Conservation (phyloP, 2,888 invertebrate genomes). For the Laspeyria flexula region DNA sequence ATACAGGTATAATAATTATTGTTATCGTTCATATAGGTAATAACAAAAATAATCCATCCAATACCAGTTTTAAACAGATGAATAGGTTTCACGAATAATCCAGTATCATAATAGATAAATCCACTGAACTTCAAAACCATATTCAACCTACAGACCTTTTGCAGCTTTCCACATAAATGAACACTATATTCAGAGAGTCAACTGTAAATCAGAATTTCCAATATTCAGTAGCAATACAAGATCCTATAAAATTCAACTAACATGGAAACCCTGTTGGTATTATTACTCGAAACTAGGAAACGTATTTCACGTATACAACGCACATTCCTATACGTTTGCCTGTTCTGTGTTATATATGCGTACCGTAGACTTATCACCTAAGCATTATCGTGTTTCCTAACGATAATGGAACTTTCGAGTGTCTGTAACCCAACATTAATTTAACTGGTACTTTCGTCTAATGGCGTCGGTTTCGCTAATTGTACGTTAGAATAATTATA, state of each 20-base stretch:
- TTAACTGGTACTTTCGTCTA: conserved; percentile 80
- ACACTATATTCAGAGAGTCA: neutral
- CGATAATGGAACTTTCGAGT: conserved; percentile 85
- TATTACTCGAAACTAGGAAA: conserved; percentile 34
- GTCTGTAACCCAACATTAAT: conserved; percentile 83
- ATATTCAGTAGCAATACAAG: neutral
- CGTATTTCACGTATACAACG: conserved; percentile 29
- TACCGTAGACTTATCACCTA: conserved; percentile 65
- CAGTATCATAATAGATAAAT: too few relatives aligned
- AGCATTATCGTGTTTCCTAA: conserved; percentile 76
- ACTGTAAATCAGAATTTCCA: conserved; percentile 1
- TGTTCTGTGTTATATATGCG: conserved; percentile 36
- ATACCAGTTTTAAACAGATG: too few relatives aligned
- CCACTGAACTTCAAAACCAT: neutral
- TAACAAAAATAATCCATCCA: too few relatives aligned
- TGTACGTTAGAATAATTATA: conserved; percentile 82
- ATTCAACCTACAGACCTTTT: neutral
- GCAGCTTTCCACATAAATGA: neutral
- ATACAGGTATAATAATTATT: too few relatives aligned
- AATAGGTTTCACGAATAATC: too few relatives aligned
- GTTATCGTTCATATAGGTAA: too few relatives aligned
- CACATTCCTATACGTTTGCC: conserved; percentile 28
- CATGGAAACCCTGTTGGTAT: conserved; percentile 27
- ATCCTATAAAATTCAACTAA: conserved; percentile 9
- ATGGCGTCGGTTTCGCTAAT: conserved; percentile 85